Base-by-base conservation (phyloP, 2,797 vertebrate species). In the Hemibagrus guttatus region DNA sequence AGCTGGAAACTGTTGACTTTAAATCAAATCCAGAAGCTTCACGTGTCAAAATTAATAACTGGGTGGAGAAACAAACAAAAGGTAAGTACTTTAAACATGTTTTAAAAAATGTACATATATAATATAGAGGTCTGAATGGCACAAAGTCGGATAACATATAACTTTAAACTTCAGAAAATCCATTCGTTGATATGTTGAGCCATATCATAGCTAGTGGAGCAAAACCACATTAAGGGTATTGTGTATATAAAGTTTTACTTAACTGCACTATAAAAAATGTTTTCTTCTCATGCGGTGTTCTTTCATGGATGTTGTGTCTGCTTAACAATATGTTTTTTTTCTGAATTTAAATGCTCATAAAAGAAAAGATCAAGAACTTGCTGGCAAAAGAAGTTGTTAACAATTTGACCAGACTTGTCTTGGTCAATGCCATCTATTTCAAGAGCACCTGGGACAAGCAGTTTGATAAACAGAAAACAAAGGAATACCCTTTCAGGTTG, bases 11-110 rank as follows among this genome's bases (percentile, higher is more conserved):
- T 81, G 95, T 97, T 86, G 94, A 97, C 91, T 98, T 98, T 86
- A 28, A 26, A 1, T 69, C 7, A 23, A 91, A 86, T 63, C 72
- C 92, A 63, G 96, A 96, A 68, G 91, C 88, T 7, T 93, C 93
- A 66, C 95, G 96, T 83, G 82, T 94, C 81, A 95, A 96, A 85
- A 97, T 98, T 91, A 98, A 98, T 92, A 91, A 58, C 59, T 98
- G 97, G 97, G 96, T 97, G 88, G 95, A 96, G 94, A 93, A 88
- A 3, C 87, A 96, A 86, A 98, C 97, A 1, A 93, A 96, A 89
- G 96, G 97, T 98, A 87, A 91, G 87, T 76, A 68, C 19, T 81
- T 46, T 63, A 26, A 46, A 28, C 14, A 4, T 64, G 3, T 64
- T 49, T 39, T 1, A 31, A 7, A 49, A 49, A 21, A 21, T 66